Evolutionary conservation across 2,797 vertebrate genomes (phyloP), one percentile per base, ranked within the genome.

Genomic region (Loris lydekkerianus): DNA sequence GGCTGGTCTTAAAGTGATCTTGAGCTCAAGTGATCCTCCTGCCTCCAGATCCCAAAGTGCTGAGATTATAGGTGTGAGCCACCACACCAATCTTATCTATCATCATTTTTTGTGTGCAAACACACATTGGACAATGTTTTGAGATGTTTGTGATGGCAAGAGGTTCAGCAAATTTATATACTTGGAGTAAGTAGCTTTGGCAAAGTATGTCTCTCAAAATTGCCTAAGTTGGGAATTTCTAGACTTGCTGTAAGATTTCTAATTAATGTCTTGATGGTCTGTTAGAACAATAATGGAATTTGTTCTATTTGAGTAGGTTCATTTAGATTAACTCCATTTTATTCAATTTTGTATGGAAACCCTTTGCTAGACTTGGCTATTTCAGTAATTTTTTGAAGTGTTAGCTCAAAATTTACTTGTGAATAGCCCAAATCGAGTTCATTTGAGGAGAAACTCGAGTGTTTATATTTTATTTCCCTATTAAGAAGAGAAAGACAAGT

Each of bases 61-160:
- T 67, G 65, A 17, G 31, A n/a, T 67, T 67, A 67, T 3, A 67
- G 65, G 65, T 31, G n/a, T n/a, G 65, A 67, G 17, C 31, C 65
- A 67, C 65, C 3, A 1, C 14, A 8, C 65, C 65, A 18, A 31
- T n/a, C 65, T 95, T 73, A 72, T 2, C 37, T 95, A 89, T 5
- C 70, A 34, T 63, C 53, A 53, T 53, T 43, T 67, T 69, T 25
- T 34, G 49, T 89, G 21, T 67, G 58, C 60, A 80, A 76, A 61
- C 29, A 85, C n/a, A 69, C 10, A 83, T 84, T 56, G 75, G 69
- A 73, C 40, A 87, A 34, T 67, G 92, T 93, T 86, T 97, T 81
- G 73, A 85, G 69, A 18, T 82, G 80, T 69, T 73, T 87, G 20
- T 65, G 69, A 81, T 75, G 77, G 40, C 20, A 56, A 86, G 31